Evolutionary conservation across 2,888 invertebrate species (phyloP).

Genomic region (Neoitamus cyanurus): DNA sequence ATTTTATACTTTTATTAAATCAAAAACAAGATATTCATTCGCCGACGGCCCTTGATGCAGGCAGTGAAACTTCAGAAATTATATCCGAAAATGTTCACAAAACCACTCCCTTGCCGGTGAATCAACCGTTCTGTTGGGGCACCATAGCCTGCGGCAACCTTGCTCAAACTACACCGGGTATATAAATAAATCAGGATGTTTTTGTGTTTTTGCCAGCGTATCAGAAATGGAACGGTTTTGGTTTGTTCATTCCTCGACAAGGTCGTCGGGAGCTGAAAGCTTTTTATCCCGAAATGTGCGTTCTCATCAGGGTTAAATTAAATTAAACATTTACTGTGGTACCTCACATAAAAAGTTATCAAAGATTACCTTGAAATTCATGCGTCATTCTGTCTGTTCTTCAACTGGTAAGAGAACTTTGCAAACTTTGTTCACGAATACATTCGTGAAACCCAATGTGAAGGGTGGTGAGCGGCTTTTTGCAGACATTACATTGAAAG

Average conservation of each 20-base stretch:
- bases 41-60: neutral
- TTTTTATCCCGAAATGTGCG: neutral
- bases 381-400: neutral
- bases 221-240: neutral
- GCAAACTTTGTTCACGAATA: neutral
- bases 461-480: neutral
- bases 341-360: neutral
- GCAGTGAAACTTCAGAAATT: neutral
- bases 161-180: neutral
- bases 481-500: neutral
- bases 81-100: neutral
- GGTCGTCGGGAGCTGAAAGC: neutral
- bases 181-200: conserved; percentile 1
- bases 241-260: neutral
- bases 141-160: neutral
- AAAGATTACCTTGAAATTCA: neutral
- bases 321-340: neutral
- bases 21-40: neutral
- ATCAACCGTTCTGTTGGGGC: neutral
- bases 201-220: neutral
- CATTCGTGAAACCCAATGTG: neutral
- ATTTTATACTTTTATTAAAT: neutral
- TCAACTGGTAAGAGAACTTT: neutral
- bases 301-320: neutral
- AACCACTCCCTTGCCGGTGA: neutral